Evolutionary conservation across 2,888 invertebrate genomes (phyloP).

Genomic region (Caenorhabditis wallacei): DNA sequence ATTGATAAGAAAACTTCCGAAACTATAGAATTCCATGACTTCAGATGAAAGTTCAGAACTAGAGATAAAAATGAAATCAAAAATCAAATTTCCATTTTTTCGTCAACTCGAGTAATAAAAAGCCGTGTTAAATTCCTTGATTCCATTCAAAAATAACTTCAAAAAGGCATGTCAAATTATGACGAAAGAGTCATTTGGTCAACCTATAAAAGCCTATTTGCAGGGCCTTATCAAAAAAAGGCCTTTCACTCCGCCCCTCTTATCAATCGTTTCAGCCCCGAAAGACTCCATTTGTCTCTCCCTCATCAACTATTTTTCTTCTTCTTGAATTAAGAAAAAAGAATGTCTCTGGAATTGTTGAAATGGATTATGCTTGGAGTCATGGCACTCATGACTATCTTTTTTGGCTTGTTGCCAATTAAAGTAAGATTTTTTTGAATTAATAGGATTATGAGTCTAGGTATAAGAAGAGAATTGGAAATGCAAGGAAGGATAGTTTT

Average conservation of each 20-base stretch:
- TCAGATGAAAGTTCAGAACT: constrained; percentile 26
- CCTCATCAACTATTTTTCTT: constrained; percentile 2
- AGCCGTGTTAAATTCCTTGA: neutral
- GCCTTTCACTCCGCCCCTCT: constrained; percentile 39
- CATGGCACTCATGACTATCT: constrained; percentile 71
- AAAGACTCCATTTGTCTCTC: constrained; percentile 7
- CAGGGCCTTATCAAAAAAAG: constrained; percentile 54
- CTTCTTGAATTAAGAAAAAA: neutral
- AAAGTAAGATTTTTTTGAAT: constrained; percentile 84
- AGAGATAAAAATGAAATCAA: too few relatives aligned
- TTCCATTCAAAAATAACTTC: constrained; percentile 7
- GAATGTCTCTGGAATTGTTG: constrained; percentile 65
- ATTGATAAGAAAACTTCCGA: constrained; percentile 18
- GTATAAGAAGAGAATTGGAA: neutral
- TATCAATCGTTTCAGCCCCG: constrained; percentile 19
- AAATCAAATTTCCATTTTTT: constrained; percentile 34
- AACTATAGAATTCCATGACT: neutral
- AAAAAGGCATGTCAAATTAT: constrained; percentile 31
- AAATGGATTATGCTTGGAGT: constrained; percentile 74
- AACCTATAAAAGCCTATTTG: constrained; percentile 59
- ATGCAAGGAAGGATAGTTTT: too few relatives aligned
- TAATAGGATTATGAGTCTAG: neutral
- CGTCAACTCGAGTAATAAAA: constrained; percentile 47
- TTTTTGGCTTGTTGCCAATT: constrained; percentile 85
- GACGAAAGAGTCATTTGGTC: constrained; percentile 47